Evolutionary conservation across 2,888 invertebrate species (phyloP), one percentile per base, ranked within the genome.

Genomic region (Napeogenes sylphis): DNA sequence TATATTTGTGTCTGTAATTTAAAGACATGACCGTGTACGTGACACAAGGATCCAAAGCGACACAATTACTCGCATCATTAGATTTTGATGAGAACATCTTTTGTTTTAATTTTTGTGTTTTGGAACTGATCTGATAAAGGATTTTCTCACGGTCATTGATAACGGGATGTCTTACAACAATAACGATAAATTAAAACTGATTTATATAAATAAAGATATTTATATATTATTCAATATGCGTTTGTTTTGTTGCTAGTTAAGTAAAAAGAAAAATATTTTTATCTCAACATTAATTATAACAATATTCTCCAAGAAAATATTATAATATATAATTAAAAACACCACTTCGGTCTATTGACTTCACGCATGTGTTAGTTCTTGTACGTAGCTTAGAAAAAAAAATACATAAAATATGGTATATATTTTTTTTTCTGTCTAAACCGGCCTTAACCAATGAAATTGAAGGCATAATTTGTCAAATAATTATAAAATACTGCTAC

Each of bases 21-120:
- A 10, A 30, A 51, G 51, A 30, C 51, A n/a, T 32, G 21, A 59
- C 61, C 59, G 30, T 64, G 69, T 63, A 68, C 68, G 56, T 38
- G 64, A n/a, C 57, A 46, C 56, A 63, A 69, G 73, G 71, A 76
- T 71, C 70, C 67, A 68, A 61, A 65, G 70, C 72, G 75, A 78
- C 74, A 70, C 72, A 77, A 79, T 80, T 79, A 77, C 71, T 63
- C 68, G 72, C 72, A 71, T 72, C 71, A 74, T 75, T 74, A 71
- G 65, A 64, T 68, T 69, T 63, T 71, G 71, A 73, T 70, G 72
- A 73, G 72, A 71, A 71, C 65, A 63, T 71, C 69, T 68, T 65
- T 73, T 69, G 69, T 72, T 74, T 75, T 69, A 73, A 73, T 71
- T 70, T 71, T 68, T 67, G 58, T 65, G 58, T 65, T 67, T 72